Conservation (phyloP, 2,797 vertebrate genomes). For the Setipinna tenuifilis region DNA sequence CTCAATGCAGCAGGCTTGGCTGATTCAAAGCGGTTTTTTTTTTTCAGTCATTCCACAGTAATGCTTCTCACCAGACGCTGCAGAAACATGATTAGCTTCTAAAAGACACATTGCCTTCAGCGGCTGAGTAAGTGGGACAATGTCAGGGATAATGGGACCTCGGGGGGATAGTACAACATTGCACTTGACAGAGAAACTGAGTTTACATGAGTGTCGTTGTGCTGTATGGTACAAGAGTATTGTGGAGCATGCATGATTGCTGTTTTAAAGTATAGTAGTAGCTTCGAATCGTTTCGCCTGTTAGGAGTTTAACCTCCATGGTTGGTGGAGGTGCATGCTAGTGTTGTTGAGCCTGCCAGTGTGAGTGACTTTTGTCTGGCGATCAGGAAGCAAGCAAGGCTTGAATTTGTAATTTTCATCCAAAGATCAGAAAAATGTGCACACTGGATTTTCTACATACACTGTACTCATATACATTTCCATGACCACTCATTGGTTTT, state of each 20-base stretch:
- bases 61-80: background rate
- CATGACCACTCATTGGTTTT: background rate
- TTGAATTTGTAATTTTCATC: background rate
- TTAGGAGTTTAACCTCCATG: background rate
- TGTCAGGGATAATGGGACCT: background rate
- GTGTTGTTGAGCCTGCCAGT: background rate
- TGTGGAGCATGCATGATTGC: background rate
- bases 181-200: constrained; percentile 21
- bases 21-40: background rate
- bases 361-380: background rate
- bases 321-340: background rate
- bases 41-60: background rate
- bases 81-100: background rate
- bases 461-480: background rate
- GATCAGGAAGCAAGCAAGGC: background rate
- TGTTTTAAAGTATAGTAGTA: background rate
- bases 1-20: background rate
- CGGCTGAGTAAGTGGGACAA: background rate
- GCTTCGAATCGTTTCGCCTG: background rate
- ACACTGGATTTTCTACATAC: background rate
- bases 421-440: background rate
- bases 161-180: background rate
- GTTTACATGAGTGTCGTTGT: background rate
- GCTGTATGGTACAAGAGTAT: background rate
- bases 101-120: constrained; percentile 6